phyloP scores from a whole-genome alignment of 2,113 vertebrate species.

The Catagonus wagneri region DNA sequence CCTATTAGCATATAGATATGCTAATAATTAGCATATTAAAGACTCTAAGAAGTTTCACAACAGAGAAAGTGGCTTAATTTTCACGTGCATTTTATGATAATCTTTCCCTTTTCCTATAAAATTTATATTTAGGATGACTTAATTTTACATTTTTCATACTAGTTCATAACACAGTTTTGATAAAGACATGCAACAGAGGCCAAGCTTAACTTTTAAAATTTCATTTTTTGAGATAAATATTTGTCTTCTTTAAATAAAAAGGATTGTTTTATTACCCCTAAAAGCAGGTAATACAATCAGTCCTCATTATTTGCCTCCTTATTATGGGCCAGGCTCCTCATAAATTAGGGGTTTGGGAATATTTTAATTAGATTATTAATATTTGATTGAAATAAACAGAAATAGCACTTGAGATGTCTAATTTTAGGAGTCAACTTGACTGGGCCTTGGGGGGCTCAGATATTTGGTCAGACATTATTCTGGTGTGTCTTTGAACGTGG shows the following conservation, averaged over 20 bases:
- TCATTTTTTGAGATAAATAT: background rate
- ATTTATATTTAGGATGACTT: background rate
- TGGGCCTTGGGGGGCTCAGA: background rate
- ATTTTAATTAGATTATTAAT: slow-evolving; percentile 39
- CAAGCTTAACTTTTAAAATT: slow-evolving; percentile 17
- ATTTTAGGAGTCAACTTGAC: slow-evolving; percentile 13
- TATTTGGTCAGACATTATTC: background rate
- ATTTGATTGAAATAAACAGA: background rate
- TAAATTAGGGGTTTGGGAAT: background rate
- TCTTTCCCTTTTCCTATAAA: background rate
- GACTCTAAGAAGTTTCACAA: background rate
- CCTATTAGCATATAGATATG: background rate
- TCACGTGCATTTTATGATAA: background rate
- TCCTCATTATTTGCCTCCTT: background rate
- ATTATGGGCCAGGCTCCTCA: background rate
- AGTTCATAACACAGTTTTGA: background rate
- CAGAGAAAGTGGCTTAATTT: background rate
- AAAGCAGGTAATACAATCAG: background rate
- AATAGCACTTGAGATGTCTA: background rate
- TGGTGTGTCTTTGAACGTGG: background rate
- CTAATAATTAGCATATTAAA: background rate
- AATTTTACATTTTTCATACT: background rate
- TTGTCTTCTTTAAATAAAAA: slow-evolving; percentile 6
- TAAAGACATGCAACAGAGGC: background rate
- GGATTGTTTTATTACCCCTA: slow-evolving; percentile 13